phyloP scores from a whole-genome alignment of 2,888 invertebrate species.

The Drosophila sordidula region DNA sequence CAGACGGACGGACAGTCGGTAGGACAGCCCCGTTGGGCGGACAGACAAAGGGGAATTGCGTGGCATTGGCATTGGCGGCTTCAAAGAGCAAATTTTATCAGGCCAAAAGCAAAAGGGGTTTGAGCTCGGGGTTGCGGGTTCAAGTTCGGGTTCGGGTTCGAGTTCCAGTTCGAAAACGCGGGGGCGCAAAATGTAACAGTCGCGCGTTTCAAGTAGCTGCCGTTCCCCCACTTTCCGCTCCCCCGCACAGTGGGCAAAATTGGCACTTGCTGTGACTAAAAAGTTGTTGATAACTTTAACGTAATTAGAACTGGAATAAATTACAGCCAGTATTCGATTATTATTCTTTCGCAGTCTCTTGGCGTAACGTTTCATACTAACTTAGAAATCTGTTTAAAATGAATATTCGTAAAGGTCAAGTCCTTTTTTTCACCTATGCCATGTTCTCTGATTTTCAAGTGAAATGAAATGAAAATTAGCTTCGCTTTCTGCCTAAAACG shows the following conservation, averaged over 20 bases:
- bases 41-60: slow-evolving; percentile 42
- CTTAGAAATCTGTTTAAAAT: too few relatives aligned
- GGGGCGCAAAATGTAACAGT: slow-evolving; percentile 51
- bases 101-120: slow-evolving; percentile 40
- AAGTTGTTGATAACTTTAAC: too few relatives aligned
- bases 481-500: neutral
- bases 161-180: slow-evolving; percentile 16
- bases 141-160: slow-evolving; percentile 35
- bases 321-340: too few relatives aligned
- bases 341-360: too few relatives aligned
- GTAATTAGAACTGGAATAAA: too few relatives aligned
- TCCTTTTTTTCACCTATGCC: too few relatives aligned
- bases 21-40: neutral
- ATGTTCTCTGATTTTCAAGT: too few relatives aligned
- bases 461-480: too few relatives aligned
- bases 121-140: slow-evolving; percentile 27
- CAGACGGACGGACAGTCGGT: neutral
- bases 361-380: too few relatives aligned
- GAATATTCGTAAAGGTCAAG: too few relatives aligned
- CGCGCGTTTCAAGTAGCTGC: slow-evolving; percentile 74
- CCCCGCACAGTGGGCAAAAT: neutral
- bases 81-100: slow-evolving; percentile 71
- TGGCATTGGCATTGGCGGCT: slow-evolving; percentile 61
- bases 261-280: too few relatives aligned
- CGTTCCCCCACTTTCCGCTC: neutral